phyloP scores from a whole-genome alignment of 2,888 invertebrate genomes.

The Orgyia antiqua region DNA sequence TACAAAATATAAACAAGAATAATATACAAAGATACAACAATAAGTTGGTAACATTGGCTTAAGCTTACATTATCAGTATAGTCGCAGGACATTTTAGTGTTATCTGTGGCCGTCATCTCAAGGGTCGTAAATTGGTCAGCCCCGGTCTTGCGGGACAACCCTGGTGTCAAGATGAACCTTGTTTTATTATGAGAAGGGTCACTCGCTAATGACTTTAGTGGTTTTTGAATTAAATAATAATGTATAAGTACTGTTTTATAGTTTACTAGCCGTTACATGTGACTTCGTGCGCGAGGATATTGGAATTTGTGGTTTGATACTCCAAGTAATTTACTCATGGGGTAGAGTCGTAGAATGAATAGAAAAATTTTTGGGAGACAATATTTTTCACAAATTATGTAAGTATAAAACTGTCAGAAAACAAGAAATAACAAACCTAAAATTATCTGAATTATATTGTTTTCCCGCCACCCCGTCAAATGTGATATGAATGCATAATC shows the following conservation, averaged over 20 bases:
- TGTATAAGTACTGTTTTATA: conserved; percentile 7
- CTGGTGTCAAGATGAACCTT: conserved; percentile 65
- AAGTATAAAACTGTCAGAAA: no score
- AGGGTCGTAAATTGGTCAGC: conserved; percentile 38
- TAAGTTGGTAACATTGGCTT: conserved; percentile 52
- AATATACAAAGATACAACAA: conserved; percentile 16
- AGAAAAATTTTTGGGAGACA: no score
- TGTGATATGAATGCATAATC: conserved; percentile 73
- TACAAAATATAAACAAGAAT: not conserved
- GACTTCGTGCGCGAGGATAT: no score
- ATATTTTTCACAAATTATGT: no score
- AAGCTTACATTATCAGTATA: conserved; percentile 58
- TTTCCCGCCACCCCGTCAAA: conserved; percentile 47
- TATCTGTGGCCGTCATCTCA: conserved; percentile 65
- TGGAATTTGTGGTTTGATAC: conserved; percentile 5
- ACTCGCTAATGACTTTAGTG: conserved; percentile 57
- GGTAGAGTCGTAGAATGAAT: no score
- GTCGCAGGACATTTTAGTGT: conserved; percentile 56
- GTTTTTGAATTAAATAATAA: conserved; percentile 32
- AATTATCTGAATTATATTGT: conserved; percentile 36
- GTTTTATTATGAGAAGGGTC: conserved; percentile 62
- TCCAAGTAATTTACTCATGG: no score
- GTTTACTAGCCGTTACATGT: no score
- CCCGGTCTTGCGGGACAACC: conserved; percentile 41
- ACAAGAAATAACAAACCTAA: no score